Conservation (phyloP, 1,140 invertebrate genomes). For the Brachionus calyciflorus region DNA sequence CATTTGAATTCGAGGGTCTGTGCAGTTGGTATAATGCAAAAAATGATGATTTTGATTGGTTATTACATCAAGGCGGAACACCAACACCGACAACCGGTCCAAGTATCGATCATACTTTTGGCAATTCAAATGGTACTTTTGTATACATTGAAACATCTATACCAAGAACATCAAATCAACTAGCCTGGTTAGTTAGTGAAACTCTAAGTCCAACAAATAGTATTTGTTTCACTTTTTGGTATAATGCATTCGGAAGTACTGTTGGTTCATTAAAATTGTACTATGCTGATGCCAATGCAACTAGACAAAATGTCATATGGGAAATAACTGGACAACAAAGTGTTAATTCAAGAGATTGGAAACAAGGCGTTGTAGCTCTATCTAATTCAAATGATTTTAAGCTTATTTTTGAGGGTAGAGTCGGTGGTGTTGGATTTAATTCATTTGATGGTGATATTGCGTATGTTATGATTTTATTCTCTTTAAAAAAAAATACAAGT, state of each 20-base stretch:
- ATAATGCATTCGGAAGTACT: not conserved
- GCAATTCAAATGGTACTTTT: constrained; percentile 25
- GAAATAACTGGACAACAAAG: not conserved
- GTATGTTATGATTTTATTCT: not conserved
- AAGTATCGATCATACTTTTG: constrained; percentile 55
- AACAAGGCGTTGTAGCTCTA: not conserved
- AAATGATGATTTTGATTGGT: constrained; percentile 50
- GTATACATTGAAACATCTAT: constrained; percentile 10
- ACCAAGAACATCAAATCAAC: not conserved
- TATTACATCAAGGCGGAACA: constrained; percentile 49
- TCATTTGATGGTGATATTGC: constrained; percentile 3
- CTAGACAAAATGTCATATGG: constrained; percentile 49
- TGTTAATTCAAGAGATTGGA: not conserved
- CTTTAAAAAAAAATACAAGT: not conserved
- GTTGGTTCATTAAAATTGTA: constrained; percentile 50
- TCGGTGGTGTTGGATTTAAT: not conserved
- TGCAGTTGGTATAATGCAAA: constrained; percentile 52
- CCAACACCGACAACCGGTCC: constrained; percentile 51
- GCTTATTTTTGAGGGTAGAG: constrained; percentile 17
- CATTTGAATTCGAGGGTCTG: constrained; percentile 48
- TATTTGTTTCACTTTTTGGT: constrained; percentile 32
- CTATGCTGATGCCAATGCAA: constrained; percentile 51
- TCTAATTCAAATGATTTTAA: constrained; percentile 22
- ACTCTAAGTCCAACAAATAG: not conserved
- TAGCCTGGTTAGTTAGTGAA: constrained; percentile 30